Base-by-base conservation (phyloP, 1,140 invertebrate species). In the Doryteuthis pealeii region DNA sequence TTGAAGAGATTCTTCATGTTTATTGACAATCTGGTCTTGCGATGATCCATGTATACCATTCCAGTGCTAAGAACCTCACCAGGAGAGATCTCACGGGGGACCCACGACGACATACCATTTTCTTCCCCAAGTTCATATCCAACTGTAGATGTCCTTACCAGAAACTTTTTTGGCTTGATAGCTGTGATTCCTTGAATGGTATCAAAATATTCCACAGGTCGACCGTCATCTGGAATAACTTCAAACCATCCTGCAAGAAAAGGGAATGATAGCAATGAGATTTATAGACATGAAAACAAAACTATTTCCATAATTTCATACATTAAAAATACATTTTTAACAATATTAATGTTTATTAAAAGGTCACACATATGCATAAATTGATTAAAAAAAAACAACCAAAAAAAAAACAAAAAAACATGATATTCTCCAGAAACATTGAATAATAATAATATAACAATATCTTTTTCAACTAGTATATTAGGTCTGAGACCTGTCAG, bases 141-240 rank as follows among this genome's bases (percentile, higher is more conserved):
- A 18, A 84, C 83, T 15, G 81, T 80, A 6, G 83, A 80, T 15
- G 83, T 84, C 35, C 84, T 78, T 28, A 86, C 81, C 30, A 86
- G 77, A 70, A 86, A 86, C 58, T 80, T 72, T 18, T 78, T 76
- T 1, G 82, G 80, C 49, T 83, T 82, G 28, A 85, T 74, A 58
- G 80, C 81, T 62, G 79, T 78, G 66, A 86, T 86, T 10, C 81
- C 80, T 69, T 80, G 76, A 30, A 86, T 80, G 3, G 84, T 82
- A 74, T 86, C 84, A 45, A 84, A 86, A 75, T 84, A 84, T 74
- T 86, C 84, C 62, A 86, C 83, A 0, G 83, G 82, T 12, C 81
- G 79, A 1, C 84, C 84, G 54, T 86, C 82, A 14, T 83, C 82
- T 69, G 84, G 84, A 22, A 86, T 70, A 3, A 85, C 81, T 70